phyloP scores from a whole-genome alignment of 1,140 invertebrate genomes.

The Cydia amplana region DNA sequence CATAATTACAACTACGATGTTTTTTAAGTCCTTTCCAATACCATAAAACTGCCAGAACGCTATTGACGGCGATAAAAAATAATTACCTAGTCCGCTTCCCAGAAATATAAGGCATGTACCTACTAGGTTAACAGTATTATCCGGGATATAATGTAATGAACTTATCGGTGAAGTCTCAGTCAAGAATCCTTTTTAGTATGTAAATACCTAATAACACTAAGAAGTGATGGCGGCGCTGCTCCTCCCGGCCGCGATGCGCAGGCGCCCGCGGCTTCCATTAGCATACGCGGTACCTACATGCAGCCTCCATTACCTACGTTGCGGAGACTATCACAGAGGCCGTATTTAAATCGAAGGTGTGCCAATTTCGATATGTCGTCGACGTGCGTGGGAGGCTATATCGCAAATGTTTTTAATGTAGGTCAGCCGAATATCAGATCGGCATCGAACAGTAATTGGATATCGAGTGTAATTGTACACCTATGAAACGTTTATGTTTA shows the following conservation, averaged over 20 bases:
- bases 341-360: conserved; percentile 46
- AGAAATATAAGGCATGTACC: not conserved
- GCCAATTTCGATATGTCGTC: conserved; percentile 51
- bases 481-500: conserved; percentile 52
- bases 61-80: conserved; percentile 11
- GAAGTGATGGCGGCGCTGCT: conserved; percentile 5
- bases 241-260: not conserved
- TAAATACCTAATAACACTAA: conserved; percentile 19
- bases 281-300: conserved; percentile 36
- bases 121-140: not conserved
- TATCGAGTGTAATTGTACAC: conserved; percentile 53
- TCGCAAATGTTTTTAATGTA: conserved; percentile 52
- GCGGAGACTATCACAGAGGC: conserved; percentile 33
- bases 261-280: conserved; percentile 36
- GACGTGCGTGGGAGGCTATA: conserved; percentile 48
- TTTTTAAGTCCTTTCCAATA: conserved; percentile 17
- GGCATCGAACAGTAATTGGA: conserved; percentile 51
- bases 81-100: not conserved
- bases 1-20: conserved; percentile 46
- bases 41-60: not conserved
- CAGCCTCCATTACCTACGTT: not conserved
- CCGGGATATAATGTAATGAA: not conserved
- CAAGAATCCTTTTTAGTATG: conserved; percentile 6
- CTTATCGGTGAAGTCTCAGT: not conserved
- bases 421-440: conserved; percentile 54